Conservation (phyloP, 2,113 vertebrate genomes). For the Marmota monax region DNA sequence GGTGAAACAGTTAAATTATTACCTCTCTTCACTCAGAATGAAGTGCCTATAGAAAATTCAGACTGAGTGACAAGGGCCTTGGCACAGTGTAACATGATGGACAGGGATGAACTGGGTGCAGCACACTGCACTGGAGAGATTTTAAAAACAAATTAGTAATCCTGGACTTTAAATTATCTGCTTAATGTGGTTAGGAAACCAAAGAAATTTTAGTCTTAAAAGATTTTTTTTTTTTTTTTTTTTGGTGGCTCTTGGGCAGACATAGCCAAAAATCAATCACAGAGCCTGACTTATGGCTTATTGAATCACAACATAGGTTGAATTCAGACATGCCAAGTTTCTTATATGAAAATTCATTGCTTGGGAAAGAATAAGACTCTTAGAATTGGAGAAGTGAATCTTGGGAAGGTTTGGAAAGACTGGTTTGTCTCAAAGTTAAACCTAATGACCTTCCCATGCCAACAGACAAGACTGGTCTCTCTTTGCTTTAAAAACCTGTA, state of each 20-base stretch:
- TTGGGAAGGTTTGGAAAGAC: slow-evolving; percentile 9
- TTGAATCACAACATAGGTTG: slow-evolving; percentile 49
- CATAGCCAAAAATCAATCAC: slow-evolving; percentile 32
- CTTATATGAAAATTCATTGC: not conserved
- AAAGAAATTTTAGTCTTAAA: slow-evolving; percentile 43
- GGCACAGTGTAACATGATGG: not conserved
- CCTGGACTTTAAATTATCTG: slow-evolving; percentile 35
- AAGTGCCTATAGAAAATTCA: not conserved
- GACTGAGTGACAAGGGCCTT: not conserved
- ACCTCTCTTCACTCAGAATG: not conserved
- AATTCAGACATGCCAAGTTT: not conserved
- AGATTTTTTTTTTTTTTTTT: not conserved
- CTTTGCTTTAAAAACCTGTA: not conserved
- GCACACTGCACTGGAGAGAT: not conserved
- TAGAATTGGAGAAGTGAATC: not conserved
- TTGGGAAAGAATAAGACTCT: not conserved
- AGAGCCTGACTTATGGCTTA: slow-evolving; percentile 13
- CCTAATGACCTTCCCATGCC: not conserved
- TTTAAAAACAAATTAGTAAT: slow-evolving; percentile 30
- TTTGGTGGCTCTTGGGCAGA: slow-evolving; percentile 12
- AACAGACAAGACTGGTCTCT: not conserved
- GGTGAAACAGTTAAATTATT: not conserved
- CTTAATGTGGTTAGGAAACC: not conserved
- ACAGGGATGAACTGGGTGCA: not conserved
- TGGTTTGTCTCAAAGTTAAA: not conserved